Evolutionary conservation across 2,113 vertebrate species (phyloP).

Genomic region (Sceloporus undulatus): DNA sequence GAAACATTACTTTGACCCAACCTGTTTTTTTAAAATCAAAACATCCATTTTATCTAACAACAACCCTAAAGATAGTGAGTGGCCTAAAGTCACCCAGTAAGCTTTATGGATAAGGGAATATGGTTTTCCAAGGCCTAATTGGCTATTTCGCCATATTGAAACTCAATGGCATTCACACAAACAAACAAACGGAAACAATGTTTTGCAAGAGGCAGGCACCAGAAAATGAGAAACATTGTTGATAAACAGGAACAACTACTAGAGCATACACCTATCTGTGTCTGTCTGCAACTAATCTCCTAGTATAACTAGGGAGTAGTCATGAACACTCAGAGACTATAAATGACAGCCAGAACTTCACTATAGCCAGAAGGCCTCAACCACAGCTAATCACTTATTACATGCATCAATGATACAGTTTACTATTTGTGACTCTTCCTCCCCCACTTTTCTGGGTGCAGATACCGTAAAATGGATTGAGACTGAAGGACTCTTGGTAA

Average conservation of each 20-base stretch:
- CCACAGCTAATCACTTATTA: slow-evolving; percentile 67
- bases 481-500: slow-evolving; percentile 41
- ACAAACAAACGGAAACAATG: background rate
- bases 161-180: background rate
- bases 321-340: slow-evolving; percentile 48
- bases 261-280: background rate
- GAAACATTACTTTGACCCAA: no score
- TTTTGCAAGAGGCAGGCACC: background rate
- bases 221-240: background rate
- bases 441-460: slow-evolving; percentile 46
- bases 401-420: slow-evolving; percentile 59
- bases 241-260: slow-evolving; percentile 1
- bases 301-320: slow-evolving; percentile 12
- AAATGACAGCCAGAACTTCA: slow-evolving; percentile 56
- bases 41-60: background rate
- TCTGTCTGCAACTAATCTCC: background rate
- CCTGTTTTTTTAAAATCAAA: no score
- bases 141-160: background rate
- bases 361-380: slow-evolving; percentile 55
- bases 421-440: slow-evolving; percentile 57
- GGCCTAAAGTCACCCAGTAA: background rate
- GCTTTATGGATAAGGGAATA: background rate
- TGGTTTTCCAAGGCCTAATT: background rate
- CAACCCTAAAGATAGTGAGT: background rate
- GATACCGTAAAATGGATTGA: slow-evolving; percentile 61